Percentiles rank a stretch among this genome's conserved stretches.
Evolutionary conservation across 2,888 invertebrate genomes (phyloP).

Genomic region (Diplazon laetatorius): DNA sequence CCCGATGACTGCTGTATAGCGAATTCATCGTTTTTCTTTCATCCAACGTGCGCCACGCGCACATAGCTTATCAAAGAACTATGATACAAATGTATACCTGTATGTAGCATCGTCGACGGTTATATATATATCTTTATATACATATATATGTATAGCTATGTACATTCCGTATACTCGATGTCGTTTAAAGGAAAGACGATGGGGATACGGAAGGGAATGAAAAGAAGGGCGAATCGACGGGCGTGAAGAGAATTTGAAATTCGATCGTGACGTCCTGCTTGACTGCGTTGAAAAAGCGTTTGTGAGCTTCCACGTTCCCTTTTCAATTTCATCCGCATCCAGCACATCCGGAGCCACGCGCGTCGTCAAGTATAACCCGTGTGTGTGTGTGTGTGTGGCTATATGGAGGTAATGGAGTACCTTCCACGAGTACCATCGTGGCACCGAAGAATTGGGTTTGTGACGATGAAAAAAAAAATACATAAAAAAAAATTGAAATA

Average conservation of each 20-base stretch:
- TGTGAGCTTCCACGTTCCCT: conserved; percentile 21
- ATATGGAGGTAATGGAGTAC: conserved; percentile 17
- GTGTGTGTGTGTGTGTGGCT: no score
- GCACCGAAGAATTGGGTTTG: neutral
- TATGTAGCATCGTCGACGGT: neutral
- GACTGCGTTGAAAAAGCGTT: conserved; percentile 32
- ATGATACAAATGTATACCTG: neutral
- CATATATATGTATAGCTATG: neutral
- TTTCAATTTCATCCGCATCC: conserved; percentile 40
- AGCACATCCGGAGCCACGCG: conserved; percentile 11
- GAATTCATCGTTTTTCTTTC: conserved; percentile 52
- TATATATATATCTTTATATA: neutral
- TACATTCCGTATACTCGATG: conserved; percentile 31
- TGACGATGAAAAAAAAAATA: conserved; percentile 10
- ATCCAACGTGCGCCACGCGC: conserved; percentile 14
- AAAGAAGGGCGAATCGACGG: conserved; percentile 36
- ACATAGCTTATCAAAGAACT: conserved; percentile 21
- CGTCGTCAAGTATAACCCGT: conserved; percentile 7
- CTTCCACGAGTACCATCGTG: neutral
- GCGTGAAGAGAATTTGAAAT: conserved; percentile 43
- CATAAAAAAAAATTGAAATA: no score
- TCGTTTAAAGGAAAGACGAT: conserved; percentile 30
- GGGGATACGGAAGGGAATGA: conserved; percentile 4
- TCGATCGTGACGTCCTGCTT: conserved; percentile 26
- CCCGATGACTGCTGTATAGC: conserved; percentile 23